Evolutionary conservation across 1,140 invertebrate species (phyloP), one percentile per base, ranked within the genome.

Genomic region (Drosophila baimaii): DNA sequence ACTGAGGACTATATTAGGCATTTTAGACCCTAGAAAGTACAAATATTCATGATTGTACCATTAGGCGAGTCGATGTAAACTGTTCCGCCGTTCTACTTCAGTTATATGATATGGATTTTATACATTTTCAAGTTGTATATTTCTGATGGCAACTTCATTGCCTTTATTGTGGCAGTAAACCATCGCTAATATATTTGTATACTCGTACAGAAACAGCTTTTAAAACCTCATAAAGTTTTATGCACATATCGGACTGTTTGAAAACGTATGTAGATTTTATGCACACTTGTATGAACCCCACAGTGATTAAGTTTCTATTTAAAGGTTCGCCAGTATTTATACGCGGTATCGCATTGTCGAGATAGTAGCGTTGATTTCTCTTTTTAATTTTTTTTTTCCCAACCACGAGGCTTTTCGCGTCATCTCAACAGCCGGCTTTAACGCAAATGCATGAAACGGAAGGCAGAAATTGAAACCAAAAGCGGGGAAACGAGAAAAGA

Each of bases 371-470:
- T 13, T 61, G 2, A 29, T 21, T 39, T 23, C n/a, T n/a, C n/a
- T n/a, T n/a, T n/a, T n/a, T n/a, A n/a, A n/a, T 37, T 19, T 19
- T 62, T 56, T 55, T 23, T 39, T 35, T 6, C 5, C 4, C 49
- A 49, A 21, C 43, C 62, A 29, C 44, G 44, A 66, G 25, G 23
- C 33, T 68, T 51, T 68, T 52, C 61, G 44, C 64, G 61, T 41
- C 61, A 66, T 51, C 44, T 68, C 23, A 23, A 41, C 27, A 68
- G 65, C 65, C 65, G 44, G 65, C 65, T 68, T 69, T 68, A 69
- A 54, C 23, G 63, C 65, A 69, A 68, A 68, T 68, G 65, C 65
- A 68, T 68, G 65, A 68, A 68, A 68, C 63, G 33, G 44, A 66
- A 68, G 65, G 62, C 65, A 51, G 44, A 49, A 73, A 44, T 56